Evolutionary conservation across 2,797 vertebrate genomes (phyloP), one percentile per base, ranked within the genome.

Genomic region (Microtus californicus): DNA sequence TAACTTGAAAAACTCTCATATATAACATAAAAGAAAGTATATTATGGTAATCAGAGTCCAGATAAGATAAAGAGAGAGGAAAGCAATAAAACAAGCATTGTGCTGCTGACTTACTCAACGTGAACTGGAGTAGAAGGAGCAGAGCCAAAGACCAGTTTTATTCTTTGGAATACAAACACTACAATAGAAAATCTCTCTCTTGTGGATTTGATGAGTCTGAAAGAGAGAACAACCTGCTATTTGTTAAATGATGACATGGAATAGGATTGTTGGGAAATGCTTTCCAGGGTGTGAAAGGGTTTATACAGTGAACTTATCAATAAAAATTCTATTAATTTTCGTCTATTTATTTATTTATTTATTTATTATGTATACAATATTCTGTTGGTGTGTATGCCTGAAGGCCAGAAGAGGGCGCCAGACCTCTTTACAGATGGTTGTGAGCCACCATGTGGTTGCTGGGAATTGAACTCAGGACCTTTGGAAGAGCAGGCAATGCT

Each of bases 271-370:
- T 27, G 87, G 67, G 91, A 31, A 86, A 40, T 80, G 80, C 29
- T 67, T 8, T 67, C 88, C 76, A 77, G n/a, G 82, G 51, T 37
- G 45, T 1, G 63, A 54, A 54, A 61, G 63, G 31, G 21, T 14
- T 67, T 59, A n/a, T 9, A 76, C 5, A 94, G 34, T 73, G 21
- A 73, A 89, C 31, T 6, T 54, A 40, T 17, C 2, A 77, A n/a
- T 87, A 13, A 43, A 88, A 92, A 82, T 9, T 56, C 59, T 90
- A 56, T 74, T 43, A 80, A 79, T 89, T 89, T 95, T 87, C 61
- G n/a, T n/a, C n/a, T n/a, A n/a, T n/a, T n/a, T n/a, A n/a, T n/a
- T n/a, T n/a, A n/a, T n/a, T n/a, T n/a, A n/a, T n/a, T n/a, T n/a
- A n/a, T n/a, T n/a, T n/a, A n/a, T n/a, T n/a, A n/a, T n/a, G n/a